phyloP scores from a whole-genome alignment of 2,113 vertebrate genomes.

The Poeciliopsis occidentalis region DNA sequence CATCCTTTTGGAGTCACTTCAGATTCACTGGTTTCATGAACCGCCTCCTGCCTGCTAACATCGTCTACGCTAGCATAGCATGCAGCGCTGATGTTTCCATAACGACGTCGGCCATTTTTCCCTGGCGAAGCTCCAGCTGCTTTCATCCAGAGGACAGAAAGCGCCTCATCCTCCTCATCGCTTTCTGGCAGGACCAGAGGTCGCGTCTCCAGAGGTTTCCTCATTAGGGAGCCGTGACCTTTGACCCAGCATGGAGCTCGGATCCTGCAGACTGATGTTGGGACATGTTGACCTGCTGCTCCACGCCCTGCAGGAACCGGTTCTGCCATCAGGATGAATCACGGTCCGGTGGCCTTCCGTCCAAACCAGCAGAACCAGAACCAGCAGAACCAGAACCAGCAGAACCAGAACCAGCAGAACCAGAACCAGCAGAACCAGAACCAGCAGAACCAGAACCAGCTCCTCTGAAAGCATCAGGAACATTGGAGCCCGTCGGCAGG shows the following conservation, averaged over 20 bases:
- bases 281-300: conserved; percentile 5
- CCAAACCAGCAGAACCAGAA: conserved; percentile 23
- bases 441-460: conserved; percentile 58
- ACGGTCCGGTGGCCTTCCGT: conserved; percentile 62
- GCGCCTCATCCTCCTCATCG: conserved; percentile 17
- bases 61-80: too few species aligned
- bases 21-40: too few species aligned
- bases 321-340: conserved; percentile 54
- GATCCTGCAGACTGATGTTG: neutral
- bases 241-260: neutral
- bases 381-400: too few species aligned
- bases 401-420: too few species aligned
- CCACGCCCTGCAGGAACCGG: conserved; percentile 51
- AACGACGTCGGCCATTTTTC: neutral
- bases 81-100: neutral
- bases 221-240: conserved; percentile 15
- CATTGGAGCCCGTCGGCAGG: neutral
- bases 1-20: too few species aligned
- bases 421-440: neutral
- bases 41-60: too few species aligned
- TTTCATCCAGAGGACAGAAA: neutral
- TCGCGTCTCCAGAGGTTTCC: conserved; percentile 45
- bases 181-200: conserved; percentile 45
- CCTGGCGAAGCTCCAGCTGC: neutral
- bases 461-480: conserved; percentile 34